These are phyloP conservation scores for Drosophila siamana DNA, from an alignment of 2,888 invertebrate species.

Conservation along the genomic window DNA sequence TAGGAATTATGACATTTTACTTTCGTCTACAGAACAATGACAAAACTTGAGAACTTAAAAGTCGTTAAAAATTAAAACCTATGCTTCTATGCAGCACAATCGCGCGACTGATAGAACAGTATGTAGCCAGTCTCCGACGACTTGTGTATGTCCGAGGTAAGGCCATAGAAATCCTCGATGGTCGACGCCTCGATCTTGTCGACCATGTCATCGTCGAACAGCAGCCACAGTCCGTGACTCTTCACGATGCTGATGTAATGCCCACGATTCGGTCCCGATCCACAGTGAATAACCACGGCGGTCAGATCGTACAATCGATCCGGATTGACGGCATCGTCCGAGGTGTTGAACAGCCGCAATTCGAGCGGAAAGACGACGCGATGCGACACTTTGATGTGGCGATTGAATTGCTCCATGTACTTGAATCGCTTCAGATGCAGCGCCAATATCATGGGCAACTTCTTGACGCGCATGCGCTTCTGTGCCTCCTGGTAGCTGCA, in stretches of 20 bases:
- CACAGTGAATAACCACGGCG: slow-evolving; percentile 99
- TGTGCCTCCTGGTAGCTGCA: slow-evolving; percentile 99
- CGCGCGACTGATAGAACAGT: slow-evolving; percentile 98
- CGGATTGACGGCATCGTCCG: slow-evolving; percentile 99
- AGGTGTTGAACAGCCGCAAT: slow-evolving; percentile 98
- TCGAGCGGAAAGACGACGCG: slow-evolving; percentile 99
- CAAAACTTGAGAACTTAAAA: slow-evolving; percentile 14
- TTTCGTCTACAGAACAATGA: slow-evolving; percentile 6
- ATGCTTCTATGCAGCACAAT: slow-evolving; percentile 86
- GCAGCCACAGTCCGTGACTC: slow-evolving; percentile 99
- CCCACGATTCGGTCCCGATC: slow-evolving; percentile 99
- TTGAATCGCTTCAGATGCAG: slow-evolving; percentile 98
- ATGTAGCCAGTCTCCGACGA: slow-evolving; percentile 99
- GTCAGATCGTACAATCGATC: slow-evolving; percentile 99
- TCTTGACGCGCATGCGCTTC: slow-evolving; percentile 99
- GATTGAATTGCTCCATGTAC: slow-evolving; percentile 99
- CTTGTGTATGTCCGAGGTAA: slow-evolving; percentile 99
- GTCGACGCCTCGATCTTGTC: slow-evolving; percentile 99
- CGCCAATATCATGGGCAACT: slow-evolving; percentile 98
- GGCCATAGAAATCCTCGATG: slow-evolving; percentile 99
- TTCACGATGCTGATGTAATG: slow-evolving; percentile 99
- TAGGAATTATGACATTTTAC: not conserved
- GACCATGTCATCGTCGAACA: slow-evolving; percentile 99
- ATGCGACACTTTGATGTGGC: slow-evolving; percentile 99
- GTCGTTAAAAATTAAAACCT: slow-evolving; percentile 27